These are phyloP conservation scores for Clistopyga incitator DNA, from an alignment of 2,888 invertebrate species.

Conservation along the genomic window DNA sequence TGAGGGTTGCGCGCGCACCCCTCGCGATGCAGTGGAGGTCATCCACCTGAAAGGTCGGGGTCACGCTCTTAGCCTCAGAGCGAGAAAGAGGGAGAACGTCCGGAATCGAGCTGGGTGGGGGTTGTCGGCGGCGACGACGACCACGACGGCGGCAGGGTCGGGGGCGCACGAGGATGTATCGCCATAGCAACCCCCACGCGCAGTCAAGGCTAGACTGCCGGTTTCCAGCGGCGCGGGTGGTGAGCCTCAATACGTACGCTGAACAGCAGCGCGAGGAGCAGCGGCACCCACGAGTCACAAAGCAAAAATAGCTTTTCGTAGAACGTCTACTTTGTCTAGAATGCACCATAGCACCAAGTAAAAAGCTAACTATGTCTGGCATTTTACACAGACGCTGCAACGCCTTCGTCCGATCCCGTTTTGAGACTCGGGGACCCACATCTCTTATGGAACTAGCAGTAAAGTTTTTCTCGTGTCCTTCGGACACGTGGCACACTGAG, in stretches of 20 bases:
- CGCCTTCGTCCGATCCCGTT: neutral
- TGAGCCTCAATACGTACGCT: neutral
- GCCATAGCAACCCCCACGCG: conserved; percentile 81
- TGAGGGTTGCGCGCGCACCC: conserved; percentile 78
- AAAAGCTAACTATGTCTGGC: too few species aligned
- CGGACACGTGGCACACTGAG: too few species aligned
- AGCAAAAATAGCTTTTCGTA: conserved; percentile 71
- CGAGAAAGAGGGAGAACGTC: conserved; percentile 51
- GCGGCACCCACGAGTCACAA: conserved; percentile 40
- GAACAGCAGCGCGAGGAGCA: neutral
- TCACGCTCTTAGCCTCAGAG: conserved; percentile 81
- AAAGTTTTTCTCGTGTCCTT: too few species aligned
- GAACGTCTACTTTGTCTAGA: conserved; percentile 65
- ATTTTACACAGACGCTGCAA: too few species aligned
- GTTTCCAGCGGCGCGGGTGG: conserved; percentile 74
- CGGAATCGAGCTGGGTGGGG: conserved; percentile 47
- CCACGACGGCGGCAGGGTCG: conserved; percentile 70
- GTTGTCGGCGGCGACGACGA: conserved; percentile 68
- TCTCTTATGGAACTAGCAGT: neutral
- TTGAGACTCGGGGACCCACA: neutral
- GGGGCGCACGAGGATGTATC: conserved; percentile 71
- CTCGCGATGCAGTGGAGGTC: conserved; percentile 83
- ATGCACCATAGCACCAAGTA: neutral
- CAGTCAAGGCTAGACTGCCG: conserved; percentile 82
- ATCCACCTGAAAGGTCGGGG: conserved; percentile 85